Conservation (phyloP, 2,113 vertebrate species). For the Vicugna pacos region DNA sequence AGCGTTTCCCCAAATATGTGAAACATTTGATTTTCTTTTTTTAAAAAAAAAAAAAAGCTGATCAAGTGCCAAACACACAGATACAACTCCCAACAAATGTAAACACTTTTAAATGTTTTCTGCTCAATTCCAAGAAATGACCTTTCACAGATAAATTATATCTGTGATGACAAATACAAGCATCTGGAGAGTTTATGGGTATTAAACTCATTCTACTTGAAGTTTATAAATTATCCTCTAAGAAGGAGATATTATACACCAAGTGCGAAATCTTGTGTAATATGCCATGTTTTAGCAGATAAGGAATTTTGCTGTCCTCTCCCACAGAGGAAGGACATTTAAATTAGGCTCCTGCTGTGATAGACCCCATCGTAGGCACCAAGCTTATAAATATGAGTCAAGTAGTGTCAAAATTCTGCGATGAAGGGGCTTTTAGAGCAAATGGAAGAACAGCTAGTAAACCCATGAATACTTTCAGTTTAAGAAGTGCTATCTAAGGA, state of each 20-base stretch:
- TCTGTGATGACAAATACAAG: not conserved
- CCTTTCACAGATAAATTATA: not conserved
- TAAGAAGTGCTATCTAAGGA: not conserved
- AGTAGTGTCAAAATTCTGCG: not conserved
- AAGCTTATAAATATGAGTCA: not conserved
- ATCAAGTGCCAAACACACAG: not conserved
- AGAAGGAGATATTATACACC: not conserved
- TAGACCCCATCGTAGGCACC: not conserved
- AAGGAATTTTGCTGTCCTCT: not conserved
- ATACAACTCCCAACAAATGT: not conserved
- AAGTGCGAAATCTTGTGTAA: not conserved
- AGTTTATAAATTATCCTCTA: not conserved
- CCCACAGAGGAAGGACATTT: not conserved
- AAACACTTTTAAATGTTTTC: not conserved
- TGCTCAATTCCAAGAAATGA: constrained; percentile 6
- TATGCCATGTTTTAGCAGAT: not conserved
- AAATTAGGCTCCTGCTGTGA: not conserved
- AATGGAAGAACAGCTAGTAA: not conserved
- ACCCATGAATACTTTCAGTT: not conserved
- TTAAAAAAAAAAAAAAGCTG: not conserved
- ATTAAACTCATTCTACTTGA: not conserved
- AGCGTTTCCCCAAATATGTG: not conserved
- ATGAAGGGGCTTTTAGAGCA: not conserved
- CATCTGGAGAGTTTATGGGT: not conserved
- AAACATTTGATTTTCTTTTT: constrained; percentile 1